These are phyloP conservation scores for Lithosia quadra DNA, from an alignment of 2,888 invertebrate genomes.

Conservation along the genomic window DNA sequence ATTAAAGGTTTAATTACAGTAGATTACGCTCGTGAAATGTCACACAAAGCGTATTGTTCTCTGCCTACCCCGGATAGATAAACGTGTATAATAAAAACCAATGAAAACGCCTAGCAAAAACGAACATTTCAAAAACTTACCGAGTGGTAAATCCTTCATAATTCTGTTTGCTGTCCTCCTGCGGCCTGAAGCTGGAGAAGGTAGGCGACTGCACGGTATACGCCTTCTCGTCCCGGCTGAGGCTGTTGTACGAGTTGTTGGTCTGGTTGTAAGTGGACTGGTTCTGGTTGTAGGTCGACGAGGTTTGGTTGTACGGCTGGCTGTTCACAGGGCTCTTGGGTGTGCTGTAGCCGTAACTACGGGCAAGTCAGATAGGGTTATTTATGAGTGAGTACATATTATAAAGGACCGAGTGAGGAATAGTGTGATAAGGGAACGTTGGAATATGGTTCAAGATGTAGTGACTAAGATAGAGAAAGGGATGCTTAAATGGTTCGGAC, in stretches of 20 bases:
- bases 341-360: slow-evolving; percentile 37
- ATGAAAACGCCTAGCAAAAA: too few relatives aligned
- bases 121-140: slow-evolving; percentile 71
- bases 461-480: too few relatives aligned
- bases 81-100: too few relatives aligned
- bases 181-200: slow-evolving; percentile 79
- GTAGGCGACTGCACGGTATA: slow-evolving; percentile 74
- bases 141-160: slow-evolving; percentile 90
- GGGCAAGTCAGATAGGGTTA: background rate
- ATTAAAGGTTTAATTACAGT: too few relatives aligned
- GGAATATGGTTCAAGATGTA: too few relatives aligned
- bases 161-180: slow-evolving; percentile 81
- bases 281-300: slow-evolving; percentile 28
- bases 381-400: background rate
- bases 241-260: slow-evolving; percentile 45
- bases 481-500: too few relatives aligned
- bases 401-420: too few relatives aligned
- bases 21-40: too few relatives aligned
- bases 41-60: too few relatives aligned
- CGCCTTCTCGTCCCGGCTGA: slow-evolving; percentile 63
- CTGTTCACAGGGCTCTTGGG: slow-evolving; percentile 40
- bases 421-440: too few relatives aligned
- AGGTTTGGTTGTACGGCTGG: slow-evolving; percentile 16
- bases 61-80: too few relatives aligned
- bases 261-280: slow-evolving; percentile 52